Percentiles rank a stretch among this genome's conserved stretches.
Evolutionary conservation across 2,888 invertebrate genomes (phyloP).

Genomic region (Lacanobia oleracea): DNA sequence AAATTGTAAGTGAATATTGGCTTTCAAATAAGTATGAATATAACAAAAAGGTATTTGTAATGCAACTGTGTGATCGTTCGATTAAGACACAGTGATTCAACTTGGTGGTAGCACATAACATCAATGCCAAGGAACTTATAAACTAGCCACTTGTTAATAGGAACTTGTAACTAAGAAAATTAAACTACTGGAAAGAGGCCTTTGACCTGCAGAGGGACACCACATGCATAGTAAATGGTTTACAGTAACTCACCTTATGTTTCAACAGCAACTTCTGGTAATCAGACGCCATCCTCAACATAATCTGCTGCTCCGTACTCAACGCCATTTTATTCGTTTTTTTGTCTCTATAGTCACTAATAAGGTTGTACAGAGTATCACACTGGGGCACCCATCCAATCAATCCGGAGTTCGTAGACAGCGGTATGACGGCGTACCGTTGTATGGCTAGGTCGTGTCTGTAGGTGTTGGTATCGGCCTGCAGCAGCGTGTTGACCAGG

Average conservation of each 20-base stretch:
- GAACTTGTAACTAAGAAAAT: too few species aligned
- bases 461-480: slow-evolving; percentile 98
- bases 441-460: slow-evolving; percentile 95
- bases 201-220: not conserved
- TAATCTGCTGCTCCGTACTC: slow-evolving; percentile 99
- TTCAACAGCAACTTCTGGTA: slow-evolving; percentile 99
- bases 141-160: not conserved
- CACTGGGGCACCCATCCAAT: slow-evolving; percentile 99
- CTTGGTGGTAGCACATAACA: not conserved
- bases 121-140: not conserved
- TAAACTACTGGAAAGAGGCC: too few species aligned
- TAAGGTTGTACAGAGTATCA: slow-evolving; percentile 99
- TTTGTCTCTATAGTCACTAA: slow-evolving; percentile 99
- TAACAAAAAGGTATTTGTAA: too few species aligned
- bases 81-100: too few species aligned
- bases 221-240: not conserved
- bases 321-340: slow-evolving; percentile 95
- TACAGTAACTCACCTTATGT: slow-evolving; percentile 94
- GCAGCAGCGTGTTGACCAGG: slow-evolving; percentile 97
- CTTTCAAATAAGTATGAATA: too few species aligned
- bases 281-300: slow-evolving; percentile 99
- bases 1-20: too few species aligned
- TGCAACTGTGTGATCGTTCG: too few species aligned
- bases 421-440: slow-evolving; percentile 99
- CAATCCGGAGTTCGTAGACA: slow-evolving; percentile 99